Evolutionary conservation across 2,888 invertebrate species (phyloP), one percentile per base, ranked within the genome.

Genomic region (Podotricha telesiphe): DNA sequence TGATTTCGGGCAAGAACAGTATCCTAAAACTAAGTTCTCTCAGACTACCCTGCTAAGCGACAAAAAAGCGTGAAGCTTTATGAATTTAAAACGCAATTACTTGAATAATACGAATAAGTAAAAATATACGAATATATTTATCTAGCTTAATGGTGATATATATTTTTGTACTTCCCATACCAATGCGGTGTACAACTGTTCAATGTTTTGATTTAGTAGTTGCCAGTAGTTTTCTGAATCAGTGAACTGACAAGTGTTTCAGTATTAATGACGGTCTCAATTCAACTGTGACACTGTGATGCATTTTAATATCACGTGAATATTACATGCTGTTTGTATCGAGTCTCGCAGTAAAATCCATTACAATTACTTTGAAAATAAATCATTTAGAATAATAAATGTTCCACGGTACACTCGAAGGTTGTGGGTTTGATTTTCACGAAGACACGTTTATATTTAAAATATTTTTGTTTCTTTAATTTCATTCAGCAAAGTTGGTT

Each of bases 201-300:
- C 28, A 8, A 17, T 51, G 53, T 68, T 64, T 50, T 47, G 63
- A 58, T 50, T 40, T 17, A 64, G 45, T 22, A 45, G 42, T 59
- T 45, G 45, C 45, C 37, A 50, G 45, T 47, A 59, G 70, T 70
- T 70, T 70, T 70, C 70, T 37, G 64, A 58, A 51, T 51, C 50
- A 45, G 47, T 64, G 70, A 70, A 19, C 51, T 64, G 58, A 40
- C 70, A 63, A 47, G 37, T 53, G 58, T 59, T 64, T 53, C 34
- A 40, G 62, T 65, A 51, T 63, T 34, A 55, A 55, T 55, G 55
- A 50, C 37, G 28, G 37, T 58, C 45, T 67, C 63, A 70, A 66
- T 63, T 66, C 63, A 20, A 63, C 51, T 61, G 34, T 28, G 17
- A 37, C 20, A 37, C 56, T 63, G 20, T 63, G 51, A 13, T 63